These are phyloP conservation scores for Catonia carolina DNA, from an alignment of 2,888 invertebrate species.

Conservation along the genomic window DNA sequence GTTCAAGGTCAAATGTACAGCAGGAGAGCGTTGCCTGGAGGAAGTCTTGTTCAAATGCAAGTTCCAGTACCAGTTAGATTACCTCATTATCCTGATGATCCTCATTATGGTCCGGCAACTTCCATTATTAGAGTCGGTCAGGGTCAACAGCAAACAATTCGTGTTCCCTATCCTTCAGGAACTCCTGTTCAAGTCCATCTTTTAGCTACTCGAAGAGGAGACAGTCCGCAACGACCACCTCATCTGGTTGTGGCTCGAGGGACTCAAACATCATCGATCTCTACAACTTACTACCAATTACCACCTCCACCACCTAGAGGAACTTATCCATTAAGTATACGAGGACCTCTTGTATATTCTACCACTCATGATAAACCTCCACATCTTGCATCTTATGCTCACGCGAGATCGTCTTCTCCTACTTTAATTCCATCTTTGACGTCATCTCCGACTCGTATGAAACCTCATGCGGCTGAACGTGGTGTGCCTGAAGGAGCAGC, in stretches of 20 bases:
- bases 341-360: constrained; percentile 19
- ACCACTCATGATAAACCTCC: constrained; percentile 17
- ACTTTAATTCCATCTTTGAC: constrained; percentile 22
- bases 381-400: constrained; percentile 23
- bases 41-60: constrained; percentile 31
- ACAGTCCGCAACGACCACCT: constrained; percentile 40
- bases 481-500: constrained; percentile 71
- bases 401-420: constrained; percentile 25
- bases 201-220: constrained; percentile 41
- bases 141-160: constrained; percentile 45
- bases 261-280: constrained; percentile 35
- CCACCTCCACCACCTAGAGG: constrained; percentile 16
- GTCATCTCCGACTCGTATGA: constrained; percentile 47
- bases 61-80: constrained; percentile 27
- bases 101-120: constrained; percentile 32
- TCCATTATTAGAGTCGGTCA: constrained; percentile 37
- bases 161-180: constrained; percentile 43
- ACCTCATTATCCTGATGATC: constrained; percentile 26
- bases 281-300: constrained; percentile 34
- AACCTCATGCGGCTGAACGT: constrained; percentile 47
- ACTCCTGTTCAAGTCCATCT: constrained; percentile 46
- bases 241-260: constrained; percentile 37
- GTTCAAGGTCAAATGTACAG: constrained; percentile 18
- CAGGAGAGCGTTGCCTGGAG: constrained; percentile 22
- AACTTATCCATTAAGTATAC: constrained; percentile 20